These are phyloP conservation scores for Hucho hucho DNA, from an alignment of 2,113 vertebrate species.

Conservation along the genomic window DNA sequence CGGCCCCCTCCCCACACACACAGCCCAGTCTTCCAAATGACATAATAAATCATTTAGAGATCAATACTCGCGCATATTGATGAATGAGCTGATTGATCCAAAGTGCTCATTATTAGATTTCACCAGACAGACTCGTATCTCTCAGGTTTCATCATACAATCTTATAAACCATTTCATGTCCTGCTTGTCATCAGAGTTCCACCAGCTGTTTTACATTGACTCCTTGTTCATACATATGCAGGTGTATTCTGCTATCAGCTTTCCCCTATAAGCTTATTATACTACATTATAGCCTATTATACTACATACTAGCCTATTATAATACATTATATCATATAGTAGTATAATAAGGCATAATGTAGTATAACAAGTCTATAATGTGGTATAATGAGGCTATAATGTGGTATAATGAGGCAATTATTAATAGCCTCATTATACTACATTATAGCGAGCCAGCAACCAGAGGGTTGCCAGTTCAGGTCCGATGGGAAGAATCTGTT, in stretches of 20 bases:
- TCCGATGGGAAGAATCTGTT: too few species aligned
- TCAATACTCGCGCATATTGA: slow-evolving; percentile 20
- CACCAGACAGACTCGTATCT: background rate
- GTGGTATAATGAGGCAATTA: too few species aligned
- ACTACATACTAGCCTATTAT: too few species aligned
- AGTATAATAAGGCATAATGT: too few species aligned
- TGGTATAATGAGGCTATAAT: too few species aligned
- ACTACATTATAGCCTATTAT: too few species aligned
- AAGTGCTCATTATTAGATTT: background rate
- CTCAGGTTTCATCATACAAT: background rate
- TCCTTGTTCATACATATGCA: slow-evolving; percentile 29
- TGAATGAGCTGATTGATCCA: background rate
- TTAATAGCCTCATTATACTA: too few species aligned
- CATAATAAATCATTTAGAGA: background rate
- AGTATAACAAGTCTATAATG: too few species aligned
- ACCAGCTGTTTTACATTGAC: slow-evolving; percentile 2
- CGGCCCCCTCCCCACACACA: background rate
- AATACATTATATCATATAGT: too few species aligned
- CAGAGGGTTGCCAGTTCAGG: too few species aligned
- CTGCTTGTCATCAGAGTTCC: background rate
- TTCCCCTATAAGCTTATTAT: too few species aligned
- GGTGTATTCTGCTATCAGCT: background rate
- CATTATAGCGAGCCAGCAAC: too few species aligned
- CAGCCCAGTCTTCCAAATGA: background rate
- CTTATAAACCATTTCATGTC: background rate